Evolutionary conservation across 2,797 vertebrate genomes (phyloP).

Genomic region (Megaceryle alcyon): DNA sequence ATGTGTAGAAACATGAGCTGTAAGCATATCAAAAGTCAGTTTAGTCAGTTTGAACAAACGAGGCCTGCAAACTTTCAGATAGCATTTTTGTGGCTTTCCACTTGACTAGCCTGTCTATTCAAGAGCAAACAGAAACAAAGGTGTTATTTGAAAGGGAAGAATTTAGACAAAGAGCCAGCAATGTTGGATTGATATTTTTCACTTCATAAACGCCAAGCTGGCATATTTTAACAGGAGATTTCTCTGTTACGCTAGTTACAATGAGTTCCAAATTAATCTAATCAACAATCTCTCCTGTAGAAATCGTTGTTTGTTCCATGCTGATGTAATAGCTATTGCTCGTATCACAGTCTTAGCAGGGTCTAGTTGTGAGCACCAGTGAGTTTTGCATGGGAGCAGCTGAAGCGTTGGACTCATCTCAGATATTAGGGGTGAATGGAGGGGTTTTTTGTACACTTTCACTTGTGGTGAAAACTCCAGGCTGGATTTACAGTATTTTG

Average conservation of each 20-base stretch:
- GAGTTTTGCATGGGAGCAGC: background rate
- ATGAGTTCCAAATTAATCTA: slow-evolving; percentile 15
- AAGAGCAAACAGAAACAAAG: slow-evolving; percentile 41
- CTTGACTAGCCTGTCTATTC: slow-evolving; percentile 4
- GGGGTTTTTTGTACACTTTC: background rate
- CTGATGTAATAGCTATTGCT: background rate
- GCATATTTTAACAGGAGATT: background rate
- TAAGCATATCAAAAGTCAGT: background rate
- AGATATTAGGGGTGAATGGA: background rate
- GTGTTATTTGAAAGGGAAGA: background rate
- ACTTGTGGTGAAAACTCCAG: background rate
- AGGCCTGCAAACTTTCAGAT: background rate
- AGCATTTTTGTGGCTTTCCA: slow-evolving; percentile 23
- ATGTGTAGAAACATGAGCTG: background rate
- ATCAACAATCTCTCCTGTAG: background rate
- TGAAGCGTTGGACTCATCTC: background rate
- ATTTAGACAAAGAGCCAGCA: slow-evolving; percentile 2
- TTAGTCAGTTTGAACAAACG: slow-evolving; percentile 2
- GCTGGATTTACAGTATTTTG: background rate
- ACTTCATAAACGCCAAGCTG: background rate
- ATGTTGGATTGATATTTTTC: background rate
- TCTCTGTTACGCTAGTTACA: background rate
- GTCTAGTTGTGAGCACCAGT: background rate
- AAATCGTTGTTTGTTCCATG: background rate
- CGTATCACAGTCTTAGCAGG: background rate